These are phyloP conservation scores for Gracilinanus agilis DNA, from an alignment of 2,113 vertebrate species.

Conservation along the genomic window DNA sequence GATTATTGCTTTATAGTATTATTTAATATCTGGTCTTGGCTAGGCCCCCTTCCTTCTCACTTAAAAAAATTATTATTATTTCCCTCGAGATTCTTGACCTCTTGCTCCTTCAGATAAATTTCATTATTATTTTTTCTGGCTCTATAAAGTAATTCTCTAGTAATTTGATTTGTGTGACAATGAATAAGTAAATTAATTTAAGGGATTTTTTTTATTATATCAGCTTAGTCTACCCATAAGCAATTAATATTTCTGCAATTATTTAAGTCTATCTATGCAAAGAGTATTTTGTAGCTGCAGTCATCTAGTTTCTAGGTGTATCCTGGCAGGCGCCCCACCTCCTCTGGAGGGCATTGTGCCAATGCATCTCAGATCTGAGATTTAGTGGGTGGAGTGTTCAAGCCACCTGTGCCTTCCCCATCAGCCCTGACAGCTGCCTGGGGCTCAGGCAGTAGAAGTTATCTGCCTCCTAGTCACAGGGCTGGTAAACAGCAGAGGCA, in stretches of 20 bases:
- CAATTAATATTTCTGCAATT: neutral
- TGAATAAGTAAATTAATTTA: neutral
- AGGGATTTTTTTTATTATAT: neutral
- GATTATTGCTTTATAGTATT: neutral
- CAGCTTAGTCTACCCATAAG: neutral
- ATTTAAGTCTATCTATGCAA: neutral
- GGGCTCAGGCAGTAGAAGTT: neutral
- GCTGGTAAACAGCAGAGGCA: neutral
- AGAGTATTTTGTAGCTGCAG: neutral
- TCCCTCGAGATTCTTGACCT: neutral
- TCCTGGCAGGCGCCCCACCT: neutral
- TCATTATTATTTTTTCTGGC: neutral
- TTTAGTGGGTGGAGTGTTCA: neutral
- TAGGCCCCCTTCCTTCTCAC: neutral
- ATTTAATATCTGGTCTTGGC: neutral
- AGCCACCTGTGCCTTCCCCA: neutral
- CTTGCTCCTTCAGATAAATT: neutral
- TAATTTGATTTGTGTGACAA: neutral
- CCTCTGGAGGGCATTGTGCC: neutral
- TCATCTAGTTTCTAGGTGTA: neutral
- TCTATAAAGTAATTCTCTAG: neutral
- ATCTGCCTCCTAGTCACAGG: neutral
- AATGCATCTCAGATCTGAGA: neutral
- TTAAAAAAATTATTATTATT: neutral
- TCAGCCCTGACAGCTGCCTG: neutral